phyloP scores from a whole-genome alignment of 2,113 vertebrate genomes.

The Gnathonemus echidnorhynchus region DNA sequence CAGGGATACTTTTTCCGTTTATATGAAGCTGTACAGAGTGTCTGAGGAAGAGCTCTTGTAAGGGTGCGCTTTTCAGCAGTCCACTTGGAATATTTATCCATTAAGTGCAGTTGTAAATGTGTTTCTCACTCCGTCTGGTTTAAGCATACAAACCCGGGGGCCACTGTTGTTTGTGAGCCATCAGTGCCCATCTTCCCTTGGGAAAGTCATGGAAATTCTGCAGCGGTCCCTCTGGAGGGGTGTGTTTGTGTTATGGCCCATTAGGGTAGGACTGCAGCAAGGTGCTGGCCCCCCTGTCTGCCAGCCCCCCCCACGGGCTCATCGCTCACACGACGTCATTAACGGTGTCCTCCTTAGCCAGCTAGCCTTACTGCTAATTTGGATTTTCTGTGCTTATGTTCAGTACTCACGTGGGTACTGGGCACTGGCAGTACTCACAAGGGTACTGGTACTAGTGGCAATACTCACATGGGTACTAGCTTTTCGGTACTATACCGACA shows the following conservation, averaged over 20 bases:
- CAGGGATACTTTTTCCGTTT: background rate
- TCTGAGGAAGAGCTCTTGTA: background rate
- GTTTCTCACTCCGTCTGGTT: background rate
- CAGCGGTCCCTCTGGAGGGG: background rate
- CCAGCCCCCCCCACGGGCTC: background rate
- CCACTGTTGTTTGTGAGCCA: background rate
- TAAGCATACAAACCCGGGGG: background rate
- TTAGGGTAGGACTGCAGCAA: background rate
- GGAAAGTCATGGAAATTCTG: background rate
- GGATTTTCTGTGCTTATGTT: background rate
- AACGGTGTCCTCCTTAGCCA: background rate
- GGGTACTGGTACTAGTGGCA: background rate
- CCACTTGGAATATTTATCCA: background rate
- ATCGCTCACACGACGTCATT: background rate
- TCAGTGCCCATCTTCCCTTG: background rate
- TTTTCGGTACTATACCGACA: no score
- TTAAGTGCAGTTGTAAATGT: background rate
- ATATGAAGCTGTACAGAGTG: background rate
- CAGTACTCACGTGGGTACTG: background rate
- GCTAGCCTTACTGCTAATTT: background rate
- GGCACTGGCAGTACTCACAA: background rate
- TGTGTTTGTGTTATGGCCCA: background rate
- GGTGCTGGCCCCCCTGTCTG: background rate
- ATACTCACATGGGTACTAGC: background rate
- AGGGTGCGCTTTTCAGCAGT: background rate